Evolutionary conservation across 2,113 vertebrate species (phyloP).

Genomic region (Protomyctophum bolini): DNA sequence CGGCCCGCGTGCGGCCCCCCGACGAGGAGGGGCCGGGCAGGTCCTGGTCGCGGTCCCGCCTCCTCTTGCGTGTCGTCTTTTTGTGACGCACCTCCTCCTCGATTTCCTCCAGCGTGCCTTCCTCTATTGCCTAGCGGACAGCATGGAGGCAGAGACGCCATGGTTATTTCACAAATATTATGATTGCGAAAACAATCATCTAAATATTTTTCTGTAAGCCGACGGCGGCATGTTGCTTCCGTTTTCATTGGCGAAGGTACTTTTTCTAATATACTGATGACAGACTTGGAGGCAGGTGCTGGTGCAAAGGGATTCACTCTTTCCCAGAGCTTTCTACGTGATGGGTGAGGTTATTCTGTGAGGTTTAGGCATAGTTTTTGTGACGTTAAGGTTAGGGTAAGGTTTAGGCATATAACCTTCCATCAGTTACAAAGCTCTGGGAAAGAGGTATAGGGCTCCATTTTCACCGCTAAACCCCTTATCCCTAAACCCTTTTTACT

Average conservation of each 20-base stretch:
- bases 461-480: no score
- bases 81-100: slow-evolving; percentile 96
- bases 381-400: no score
- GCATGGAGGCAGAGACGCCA: background rate
- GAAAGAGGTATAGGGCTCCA: no score
- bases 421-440: no score
- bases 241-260: no score
- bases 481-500: no score
- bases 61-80: slow-evolving; percentile 92
- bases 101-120: slow-evolving; percentile 93
- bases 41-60: slow-evolving; percentile 86
- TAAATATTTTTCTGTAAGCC: background rate
- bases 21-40: slow-evolving; percentile 81
- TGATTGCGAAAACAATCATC: background rate
- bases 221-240: slow-evolving; percentile 32
- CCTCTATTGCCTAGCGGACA: slow-evolving; percentile 88
- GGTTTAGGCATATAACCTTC: no score
- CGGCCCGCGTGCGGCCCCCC: slow-evolving; percentile 83
- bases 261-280: slow-evolving; percentile 29
- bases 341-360: no score
- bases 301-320: no score
- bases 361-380: no score
- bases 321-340: no score
- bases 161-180: background rate
- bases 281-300: no score